Evolutionary conservation across 2,888 invertebrate species (phyloP).

Genomic region (Chymomyza caudatula): DNA sequence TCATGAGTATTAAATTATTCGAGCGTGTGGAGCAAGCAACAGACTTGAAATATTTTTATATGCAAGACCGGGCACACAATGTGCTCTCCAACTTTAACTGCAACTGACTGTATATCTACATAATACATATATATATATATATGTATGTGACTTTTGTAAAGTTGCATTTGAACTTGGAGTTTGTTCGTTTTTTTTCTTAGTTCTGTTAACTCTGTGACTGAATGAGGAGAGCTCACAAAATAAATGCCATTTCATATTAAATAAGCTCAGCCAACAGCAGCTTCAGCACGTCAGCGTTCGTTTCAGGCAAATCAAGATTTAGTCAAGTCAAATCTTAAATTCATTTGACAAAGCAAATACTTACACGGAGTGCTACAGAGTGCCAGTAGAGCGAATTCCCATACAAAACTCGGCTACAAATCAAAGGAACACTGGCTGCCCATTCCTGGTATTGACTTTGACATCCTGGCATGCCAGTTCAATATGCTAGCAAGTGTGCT

Average conservation of each 20-base stretch:
- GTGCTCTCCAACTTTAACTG: conserved; percentile 9
- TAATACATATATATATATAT: neutral
- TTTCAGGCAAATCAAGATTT: conserved; percentile 64
- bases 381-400: too few relatives aligned
- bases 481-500: neutral
- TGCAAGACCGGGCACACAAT: conserved; percentile 62
- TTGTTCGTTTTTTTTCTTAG: neutral
- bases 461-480: neutral
- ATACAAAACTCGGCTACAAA: neutral
- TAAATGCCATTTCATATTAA: conserved; percentile 20
- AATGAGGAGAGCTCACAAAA: neutral
- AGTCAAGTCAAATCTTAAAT: conserved; percentile 58
- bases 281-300: conserved; percentile 47
- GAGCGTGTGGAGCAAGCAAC: conserved; percentile 59
- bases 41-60: conserved; percentile 59
- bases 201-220: neutral
- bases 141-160: neutral
- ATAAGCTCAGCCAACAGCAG: too few relatives aligned
- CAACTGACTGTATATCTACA: conserved; percentile 13
- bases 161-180: neutral
- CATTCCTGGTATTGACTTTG: neutral
- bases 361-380: neutral
- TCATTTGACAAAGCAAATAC: conserved; percentile 58
- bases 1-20: conserved; percentile 61
- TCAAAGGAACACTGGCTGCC: neutral